These are phyloP conservation scores for Betta splendens DNA, from an alignment of 2,797 vertebrate genomes.

Conservation along the genomic window DNA sequence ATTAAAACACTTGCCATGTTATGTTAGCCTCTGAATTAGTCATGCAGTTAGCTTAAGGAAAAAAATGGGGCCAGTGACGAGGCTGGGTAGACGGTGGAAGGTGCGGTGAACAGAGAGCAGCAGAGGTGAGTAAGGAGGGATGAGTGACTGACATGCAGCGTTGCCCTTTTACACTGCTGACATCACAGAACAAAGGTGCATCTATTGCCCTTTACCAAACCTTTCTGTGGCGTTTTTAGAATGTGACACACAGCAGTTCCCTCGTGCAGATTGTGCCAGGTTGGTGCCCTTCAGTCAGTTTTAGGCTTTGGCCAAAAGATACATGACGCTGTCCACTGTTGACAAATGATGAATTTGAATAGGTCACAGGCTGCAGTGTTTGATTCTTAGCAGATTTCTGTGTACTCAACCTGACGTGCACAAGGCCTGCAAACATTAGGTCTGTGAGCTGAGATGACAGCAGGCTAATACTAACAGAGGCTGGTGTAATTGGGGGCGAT, in stretches of 20 bases:
- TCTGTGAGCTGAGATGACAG: slow-evolving; percentile 35
- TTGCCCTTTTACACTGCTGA: slow-evolving; percentile 65
- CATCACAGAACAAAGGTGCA: slow-evolving; percentile 51
- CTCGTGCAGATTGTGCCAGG: slow-evolving; percentile 6
- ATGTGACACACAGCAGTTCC: slow-evolving; percentile 25
- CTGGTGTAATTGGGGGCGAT: slow-evolving; percentile 40
- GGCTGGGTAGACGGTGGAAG: slow-evolving; percentile 12
- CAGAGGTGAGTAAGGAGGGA: slow-evolving; percentile 9
- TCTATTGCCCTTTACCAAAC: slow-evolving; percentile 66
- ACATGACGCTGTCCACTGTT: slow-evolving; percentile 20
- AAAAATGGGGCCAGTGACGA: slow-evolving; percentile 19
- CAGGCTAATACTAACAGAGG: slow-evolving; percentile 22
- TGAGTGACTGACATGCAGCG: slow-evolving; percentile 37
- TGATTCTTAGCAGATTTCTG: slow-evolving; percentile 3
- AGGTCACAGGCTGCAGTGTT: slow-evolving; percentile 21
- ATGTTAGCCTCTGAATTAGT: slow-evolving; percentile 68
- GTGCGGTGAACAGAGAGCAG: slow-evolving; percentile 3
- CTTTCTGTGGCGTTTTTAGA: slow-evolving; percentile 47
- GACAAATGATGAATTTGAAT: slow-evolving; percentile 44
- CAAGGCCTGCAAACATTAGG: slow-evolving; percentile 19
- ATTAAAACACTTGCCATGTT: slow-evolving; percentile 71
- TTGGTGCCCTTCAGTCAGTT: slow-evolving; percentile 26
- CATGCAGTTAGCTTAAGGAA: slow-evolving; percentile 45
- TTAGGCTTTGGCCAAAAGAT: slow-evolving; percentile 9
- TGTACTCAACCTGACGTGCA: slow-evolving; percentile 26